A percentile compares a stretch with the other conserved stretches of the same genome.
Evolutionary conservation across 2,888 invertebrate genomes (phyloP).

Genomic region (Sphinx pinastri): DNA sequence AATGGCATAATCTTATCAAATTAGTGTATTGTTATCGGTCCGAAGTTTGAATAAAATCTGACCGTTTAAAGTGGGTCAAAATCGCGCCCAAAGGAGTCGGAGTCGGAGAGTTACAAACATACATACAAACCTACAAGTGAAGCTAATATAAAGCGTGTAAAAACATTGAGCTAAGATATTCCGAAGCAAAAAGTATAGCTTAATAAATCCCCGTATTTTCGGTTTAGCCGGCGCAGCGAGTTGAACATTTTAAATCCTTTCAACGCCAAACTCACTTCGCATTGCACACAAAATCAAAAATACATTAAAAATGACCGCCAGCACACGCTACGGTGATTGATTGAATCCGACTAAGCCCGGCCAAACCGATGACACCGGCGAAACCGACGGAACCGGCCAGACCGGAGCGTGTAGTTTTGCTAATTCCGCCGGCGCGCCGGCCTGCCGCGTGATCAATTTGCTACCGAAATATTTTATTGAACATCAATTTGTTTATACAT

Average conservation of each 20-base stretch:
- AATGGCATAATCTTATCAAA: no score
- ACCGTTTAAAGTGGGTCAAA: no score
- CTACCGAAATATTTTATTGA: neutral
- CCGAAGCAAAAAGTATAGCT: no score
- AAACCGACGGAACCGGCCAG: neutral
- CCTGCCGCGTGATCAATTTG: conserved; percentile 12
- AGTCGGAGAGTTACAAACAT: no score
- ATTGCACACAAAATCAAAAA: conserved; percentile 17
- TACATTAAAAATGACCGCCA: conserved; percentile 9
- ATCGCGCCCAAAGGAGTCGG: no score
- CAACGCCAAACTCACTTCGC: neutral
- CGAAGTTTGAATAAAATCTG: no score
- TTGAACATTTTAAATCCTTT: neutral
- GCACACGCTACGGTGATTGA: conserved; percentile 1
- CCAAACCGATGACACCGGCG: neutral
- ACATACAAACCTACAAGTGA: no score
- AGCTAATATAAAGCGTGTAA: no score
- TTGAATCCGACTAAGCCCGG: conserved; percentile 17
- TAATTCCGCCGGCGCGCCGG: neutral
- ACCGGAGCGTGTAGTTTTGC: neutral
- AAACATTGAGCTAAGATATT: no score
- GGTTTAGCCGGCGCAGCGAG: neutral
- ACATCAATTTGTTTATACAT: neutral
- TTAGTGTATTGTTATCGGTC: no score
- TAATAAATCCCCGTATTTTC: no score